Base-by-base conservation (phyloP, 2,113 vertebrate species). In the Helogale parvula region DNA sequence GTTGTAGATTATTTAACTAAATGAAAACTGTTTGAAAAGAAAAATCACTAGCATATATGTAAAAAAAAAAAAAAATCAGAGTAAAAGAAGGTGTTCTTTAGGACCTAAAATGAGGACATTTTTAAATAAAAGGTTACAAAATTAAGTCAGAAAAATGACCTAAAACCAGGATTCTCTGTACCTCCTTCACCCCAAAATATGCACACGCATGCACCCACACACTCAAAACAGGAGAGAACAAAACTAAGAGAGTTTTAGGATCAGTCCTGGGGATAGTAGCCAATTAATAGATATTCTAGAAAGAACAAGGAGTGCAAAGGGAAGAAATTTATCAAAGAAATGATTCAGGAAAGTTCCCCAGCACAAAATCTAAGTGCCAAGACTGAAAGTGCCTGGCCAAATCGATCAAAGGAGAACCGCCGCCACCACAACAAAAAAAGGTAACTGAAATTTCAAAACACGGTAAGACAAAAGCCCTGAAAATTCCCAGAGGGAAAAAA, bases 371-470 rank as follows among this genome's bases (percentile, higher is more conserved):
- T 21, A 63, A 83, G 27, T 23, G 60, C 81, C 27, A 88, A 96
- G 35, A 90, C 1, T 79, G 10, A 94, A 94, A 94, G 89, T 54
- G 69, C 16, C 27, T 66, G 45, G 47, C 38, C 82, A 84, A 76
- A 83, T 25, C 35, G 89, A 87, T 52, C 76, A 82, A 92, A 92
- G 71, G 7, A 88, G 33, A 95, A 65, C 21, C 33, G 85, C n/a
- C 41, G 84, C 21, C 21, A n/a, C n/a, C 35, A 72, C 11, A 87
- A 84, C 11, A 93, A 76, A 92, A 92, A 93, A 87, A 74, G 57
- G 16, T 31, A 90, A 93, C 27, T 65, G 27, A 95, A 90, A 87
- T 92, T 74, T 90, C 88, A 65, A 93, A 95, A 97, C n/a, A 95
- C 27, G n/a, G 0, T 65, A 83, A 92, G 38, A 88, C 57, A 90